Evolutionary conservation across 2,113 vertebrate species (phyloP).

Genomic region (Octodon degus): DNA sequence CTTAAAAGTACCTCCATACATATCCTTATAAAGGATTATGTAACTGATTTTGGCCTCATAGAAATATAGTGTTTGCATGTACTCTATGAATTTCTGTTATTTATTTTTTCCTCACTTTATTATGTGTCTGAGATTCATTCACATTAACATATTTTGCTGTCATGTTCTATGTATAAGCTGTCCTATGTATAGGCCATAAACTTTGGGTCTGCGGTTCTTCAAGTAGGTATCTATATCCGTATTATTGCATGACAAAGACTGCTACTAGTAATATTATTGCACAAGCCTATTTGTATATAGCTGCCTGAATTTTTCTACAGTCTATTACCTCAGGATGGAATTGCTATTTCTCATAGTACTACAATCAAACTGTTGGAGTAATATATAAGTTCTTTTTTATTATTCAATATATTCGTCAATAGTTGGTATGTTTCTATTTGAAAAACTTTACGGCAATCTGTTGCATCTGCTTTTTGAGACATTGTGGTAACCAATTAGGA

Average conservation of each 20-base stretch:
- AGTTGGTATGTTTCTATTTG: not conserved
- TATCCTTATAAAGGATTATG: not conserved
- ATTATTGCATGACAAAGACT: too few relatives aligned
- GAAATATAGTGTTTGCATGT: not conserved
- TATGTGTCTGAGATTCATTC: not conserved
- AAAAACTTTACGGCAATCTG: not conserved
- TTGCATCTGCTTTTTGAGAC: constrained; percentile 5
- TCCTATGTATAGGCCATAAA: too few relatives aligned
- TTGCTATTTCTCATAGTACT: not conserved
- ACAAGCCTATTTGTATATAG: not conserved
- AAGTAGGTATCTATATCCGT: too few relatives aligned
- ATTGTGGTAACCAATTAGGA: constrained; percentile 66
- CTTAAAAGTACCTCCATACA: not conserved
- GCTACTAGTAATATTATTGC: not conserved
- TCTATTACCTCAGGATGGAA: not conserved
- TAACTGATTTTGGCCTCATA: not conserved
- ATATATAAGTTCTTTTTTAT: not conserved
- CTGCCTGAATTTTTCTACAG: not conserved
- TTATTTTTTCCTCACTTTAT: not conserved
- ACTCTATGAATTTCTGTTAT: not conserved
- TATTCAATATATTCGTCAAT: not conserved
- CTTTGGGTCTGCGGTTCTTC: too few relatives aligned
- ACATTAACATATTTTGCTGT: not conserved
- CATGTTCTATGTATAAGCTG: not conserved
- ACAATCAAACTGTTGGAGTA: not conserved